A percentile compares a stretch with the other conserved stretches of the same genome.
These are phyloP conservation scores for Scelioninae gen. 2 DNA, from an alignment of 2,888 invertebrate species.

Conservation along the genomic window DNA sequence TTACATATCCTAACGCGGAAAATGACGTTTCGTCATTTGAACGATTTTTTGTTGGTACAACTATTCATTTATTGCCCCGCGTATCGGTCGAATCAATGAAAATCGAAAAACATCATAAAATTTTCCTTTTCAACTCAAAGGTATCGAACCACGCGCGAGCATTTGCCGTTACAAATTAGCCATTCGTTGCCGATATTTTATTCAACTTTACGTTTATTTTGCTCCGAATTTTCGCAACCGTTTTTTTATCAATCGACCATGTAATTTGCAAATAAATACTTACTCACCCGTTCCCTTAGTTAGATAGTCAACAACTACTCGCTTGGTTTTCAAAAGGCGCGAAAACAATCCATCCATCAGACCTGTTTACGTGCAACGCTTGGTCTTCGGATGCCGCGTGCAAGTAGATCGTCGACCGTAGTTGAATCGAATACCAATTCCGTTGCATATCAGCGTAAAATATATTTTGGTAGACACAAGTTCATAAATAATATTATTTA, in stretches of 20 bases:
- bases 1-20: too few relatives aligned
- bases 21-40: too few relatives aligned
- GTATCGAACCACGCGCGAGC: too few relatives aligned
- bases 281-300: slow-evolving; percentile 31
- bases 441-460: slow-evolving; percentile 42
- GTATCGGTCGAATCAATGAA: too few relatives aligned
- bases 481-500: slow-evolving; percentile 45
- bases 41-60: too few relatives aligned
- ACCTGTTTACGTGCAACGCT: slow-evolving; percentile 63
- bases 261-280: slow-evolving; percentile 39
- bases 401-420: slow-evolving; percentile 41
- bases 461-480: slow-evolving; percentile 51
- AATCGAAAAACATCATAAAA: too few relatives aligned
- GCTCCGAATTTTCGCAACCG: too few relatives aligned
- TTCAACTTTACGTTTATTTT: too few relatives aligned
- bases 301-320: slow-evolving; percentile 60
- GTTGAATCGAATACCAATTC: slow-evolving; percentile 48
- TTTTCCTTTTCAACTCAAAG: too few relatives aligned
- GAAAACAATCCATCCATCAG: slow-evolving; percentile 70
- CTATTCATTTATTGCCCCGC: too few relatives aligned
- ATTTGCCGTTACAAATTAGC: too few relatives aligned
- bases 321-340: slow-evolving; percentile 63
- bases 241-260: slow-evolving; percentile 6
- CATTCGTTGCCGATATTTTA: too few relatives aligned
- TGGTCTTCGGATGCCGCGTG: slow-evolving; percentile 40